Conservation (phyloP, 2,888 invertebrate genomes). For the Dynastes hyllus region DNA sequence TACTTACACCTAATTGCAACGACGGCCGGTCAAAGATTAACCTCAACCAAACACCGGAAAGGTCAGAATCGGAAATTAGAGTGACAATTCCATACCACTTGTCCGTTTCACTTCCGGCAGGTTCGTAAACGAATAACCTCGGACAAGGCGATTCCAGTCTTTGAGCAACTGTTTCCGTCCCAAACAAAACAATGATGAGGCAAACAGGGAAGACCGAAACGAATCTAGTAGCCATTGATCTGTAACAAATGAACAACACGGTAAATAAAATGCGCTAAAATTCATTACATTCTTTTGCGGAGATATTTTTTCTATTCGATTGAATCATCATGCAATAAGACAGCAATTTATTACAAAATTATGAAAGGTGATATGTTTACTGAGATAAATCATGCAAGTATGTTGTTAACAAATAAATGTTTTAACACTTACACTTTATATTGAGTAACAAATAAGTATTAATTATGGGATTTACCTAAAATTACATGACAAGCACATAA, state of each 20-base stretch:
- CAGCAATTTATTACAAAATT: background rate
- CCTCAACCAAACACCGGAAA: conserved; percentile 76
- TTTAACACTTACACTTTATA: background rate
- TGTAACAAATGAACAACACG: background rate
- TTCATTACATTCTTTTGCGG: background rate
- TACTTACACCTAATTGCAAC: conserved; percentile 49
- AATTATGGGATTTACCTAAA: background rate
- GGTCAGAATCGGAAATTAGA: conserved; percentile 73
- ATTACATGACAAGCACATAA: background rate
- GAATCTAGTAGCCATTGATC: conserved; percentile 31
- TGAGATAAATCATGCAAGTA: background rate
- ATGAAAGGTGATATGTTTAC: too few species aligned
- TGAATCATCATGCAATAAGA: background rate
- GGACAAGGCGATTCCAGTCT: conserved; percentile 73
- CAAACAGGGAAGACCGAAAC: conserved; percentile 9
- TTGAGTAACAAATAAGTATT: background rate
- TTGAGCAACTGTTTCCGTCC: conserved; percentile 23
- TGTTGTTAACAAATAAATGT: background rate
- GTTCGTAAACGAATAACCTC: conserved; percentile 75
- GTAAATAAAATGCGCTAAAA: background rate
- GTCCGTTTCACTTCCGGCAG: conserved; percentile 73
- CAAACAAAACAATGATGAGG: background rate
- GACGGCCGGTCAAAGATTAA: conserved; percentile 72
- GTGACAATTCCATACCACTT: conserved; percentile 78
- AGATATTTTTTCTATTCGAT: background rate